Evolutionary conservation across 1,140 invertebrate species (phyloP).

Genomic region (Phthorimaea operculella): DNA sequence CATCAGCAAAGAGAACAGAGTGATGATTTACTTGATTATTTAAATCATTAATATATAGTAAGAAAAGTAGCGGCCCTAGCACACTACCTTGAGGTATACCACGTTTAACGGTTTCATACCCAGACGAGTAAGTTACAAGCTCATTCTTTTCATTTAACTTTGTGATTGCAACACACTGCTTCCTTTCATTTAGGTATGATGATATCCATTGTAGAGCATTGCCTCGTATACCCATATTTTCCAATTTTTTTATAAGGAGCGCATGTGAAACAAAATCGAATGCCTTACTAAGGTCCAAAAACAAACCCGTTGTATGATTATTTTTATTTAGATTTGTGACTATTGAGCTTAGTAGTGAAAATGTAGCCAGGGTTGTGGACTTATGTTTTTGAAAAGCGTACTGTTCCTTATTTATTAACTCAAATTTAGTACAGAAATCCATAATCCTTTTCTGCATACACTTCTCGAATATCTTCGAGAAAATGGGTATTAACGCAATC

Average conservation of each 20-base stretch:
- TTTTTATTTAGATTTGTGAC: not conserved
- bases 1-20: conserved; percentile 5
- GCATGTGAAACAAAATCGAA: conserved; percentile 1
- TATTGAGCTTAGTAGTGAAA: not conserved
- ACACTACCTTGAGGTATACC: conserved; percentile 7
- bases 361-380: not conserved
- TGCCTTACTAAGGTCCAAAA: conserved; percentile 1
- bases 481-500: conserved; percentile 3
- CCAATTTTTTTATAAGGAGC: not conserved
- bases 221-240: not conserved
- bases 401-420: conserved; percentile 3
- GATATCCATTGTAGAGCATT: not conserved
- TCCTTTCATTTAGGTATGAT: not conserved
- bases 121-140: not conserved
- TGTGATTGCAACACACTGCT: not conserved
- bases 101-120: not conserved
- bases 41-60: conserved; percentile 6
- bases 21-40: not conserved
- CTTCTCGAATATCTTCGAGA: conserved; percentile 9
- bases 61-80: conserved; percentile 2
- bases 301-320: not conserved
- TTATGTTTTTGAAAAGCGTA: conserved; percentile 1
- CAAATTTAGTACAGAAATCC: not conserved
- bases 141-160: not conserved
- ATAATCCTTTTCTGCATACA: not conserved